Base-by-base conservation (phyloP, 2,797 vertebrate species). In the Varecia variegata region DNA sequence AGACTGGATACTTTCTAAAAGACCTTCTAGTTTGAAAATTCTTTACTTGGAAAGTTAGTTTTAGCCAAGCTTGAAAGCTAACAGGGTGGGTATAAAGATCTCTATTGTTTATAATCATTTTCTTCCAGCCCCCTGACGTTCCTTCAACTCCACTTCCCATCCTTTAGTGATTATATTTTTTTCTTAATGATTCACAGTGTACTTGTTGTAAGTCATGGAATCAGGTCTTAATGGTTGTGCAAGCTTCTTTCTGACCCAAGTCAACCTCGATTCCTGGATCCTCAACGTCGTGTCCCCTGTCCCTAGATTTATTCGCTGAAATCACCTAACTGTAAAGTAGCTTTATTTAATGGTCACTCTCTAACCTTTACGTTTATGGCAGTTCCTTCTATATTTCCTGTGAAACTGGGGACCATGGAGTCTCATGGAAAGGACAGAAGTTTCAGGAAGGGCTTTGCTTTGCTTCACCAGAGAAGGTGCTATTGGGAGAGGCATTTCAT, bases 31-130 rank as follows among this genome's bases (percentile, higher is more conserved):
- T 88, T 85, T 68, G 60, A 90, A 81, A 92, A 40, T 38, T 95
- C 73, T 94, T 91, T 68, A 71, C 18, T 81, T 90, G 88, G 40
- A 87, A 92, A 60, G 45, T 82, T 45, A 43, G 27, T 65, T 89
- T 95, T 54, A 92, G 62, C 43, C 17, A 60, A 89, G 73, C 25
- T 47, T 70, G 76, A 90, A 32, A 62, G 23, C 74, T 18, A 21
- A 32, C 62, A 73, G 45, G 9, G 35, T 71, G 32, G 65, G 17
- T 14, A 70, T 76, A 76, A 95, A 58, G 50, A 52, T 62, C 18
- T 73, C 40, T 52, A 20, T 76, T 95, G 84, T 65, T 65, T 73
- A 8, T 23, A 35, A 25, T 45, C 14, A 21, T 43, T 91, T 80
- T 68, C 65, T 60, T 80, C 68, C 76, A 94, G n/a, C 43, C 50